Conservation (phyloP, 2,113 vertebrate genomes). For the Muscicapa adusta region DNA sequence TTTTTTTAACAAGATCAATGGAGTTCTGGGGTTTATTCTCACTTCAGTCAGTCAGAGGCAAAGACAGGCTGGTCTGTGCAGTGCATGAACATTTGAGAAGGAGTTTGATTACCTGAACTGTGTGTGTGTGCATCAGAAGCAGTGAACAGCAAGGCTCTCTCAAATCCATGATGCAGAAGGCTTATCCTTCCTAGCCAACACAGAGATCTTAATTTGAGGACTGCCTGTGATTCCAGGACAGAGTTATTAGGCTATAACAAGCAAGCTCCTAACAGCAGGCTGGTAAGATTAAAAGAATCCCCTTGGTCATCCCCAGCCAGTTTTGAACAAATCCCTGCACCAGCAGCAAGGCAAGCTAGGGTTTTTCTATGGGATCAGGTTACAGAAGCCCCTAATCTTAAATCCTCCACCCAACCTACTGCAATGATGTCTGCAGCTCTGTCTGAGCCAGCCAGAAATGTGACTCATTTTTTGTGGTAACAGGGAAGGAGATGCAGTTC, state of each 20-base stretch:
- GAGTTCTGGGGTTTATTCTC: not conserved
- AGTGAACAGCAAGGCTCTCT: not conserved
- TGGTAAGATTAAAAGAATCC: not conserved
- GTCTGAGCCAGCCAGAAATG: not conserved
- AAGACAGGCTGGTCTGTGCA: not conserved
- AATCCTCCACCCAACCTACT: not conserved
- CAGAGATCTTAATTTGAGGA: not conserved
- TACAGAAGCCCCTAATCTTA: not conserved
- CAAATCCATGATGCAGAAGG: not conserved
- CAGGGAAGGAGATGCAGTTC: not conserved
- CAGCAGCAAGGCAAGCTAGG: not conserved
- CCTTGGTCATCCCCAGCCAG: not conserved
- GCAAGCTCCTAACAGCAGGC: not conserved
- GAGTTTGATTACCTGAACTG: not conserved
- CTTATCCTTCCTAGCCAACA: not conserved
- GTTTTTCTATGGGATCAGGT: not conserved
- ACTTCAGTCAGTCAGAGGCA: not conserved
- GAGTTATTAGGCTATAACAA: not conserved
- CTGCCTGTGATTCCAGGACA: not conserved
- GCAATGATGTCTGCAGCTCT: not conserved
- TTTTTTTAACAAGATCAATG: not conserved
- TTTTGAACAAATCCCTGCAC: not conserved
- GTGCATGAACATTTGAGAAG: not conserved
- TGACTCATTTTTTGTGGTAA: not conserved
- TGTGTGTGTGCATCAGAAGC: not conserved